Base-by-base conservation (phyloP, 2,888 invertebrate species). In the Ophion ellenae region DNA sequence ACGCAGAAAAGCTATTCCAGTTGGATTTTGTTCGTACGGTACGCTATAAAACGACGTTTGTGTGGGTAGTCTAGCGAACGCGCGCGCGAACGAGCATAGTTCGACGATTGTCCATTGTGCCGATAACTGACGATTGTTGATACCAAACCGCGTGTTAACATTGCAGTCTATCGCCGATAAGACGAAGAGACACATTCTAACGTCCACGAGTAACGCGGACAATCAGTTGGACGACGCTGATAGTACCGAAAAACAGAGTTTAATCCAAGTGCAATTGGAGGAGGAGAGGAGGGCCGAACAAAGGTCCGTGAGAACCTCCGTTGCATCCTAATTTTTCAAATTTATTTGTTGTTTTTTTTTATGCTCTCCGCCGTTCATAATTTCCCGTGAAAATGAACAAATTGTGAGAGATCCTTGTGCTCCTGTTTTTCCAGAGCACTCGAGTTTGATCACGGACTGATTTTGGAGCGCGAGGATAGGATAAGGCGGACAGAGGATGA, bases 401-500 rank as follows among this genome's bases (percentile, higher is more conserved):
- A 47, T 10, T 70, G 53, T 10, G n/a, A 11, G 59, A 32, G 59
- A 28, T 57, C 20, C n/a, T 64, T 80, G 20, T n/a, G 11, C 32
- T 59, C 24, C 28, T 28, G 80, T 47, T 73, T 36, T 82, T 94
- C 95, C 7, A 96, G 96, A 91, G 95, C 96, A 67, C 94, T 97
- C 64, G 96, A 97, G 90, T 97, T 97, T 92, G 97, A 98, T 92
- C 96, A 97, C 86, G 97, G 97, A 87, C 95, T 98, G 95, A 93
- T 98, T 81, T 90, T 97, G 59, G 98, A 98, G 90, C 96, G 97
- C 73, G 97, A 98, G 91, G 96, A 96, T 11, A 96, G 97, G 92
- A 96, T 98, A 87, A 96, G 96, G 90, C 96, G 96, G 92, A 97
- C 98, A 73, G 98, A 98, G 93, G 96, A 96, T 0, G 97, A 97